A percentile compares a stretch with the other conserved stretches of the same genome.
phyloP scores from a whole-genome alignment of 2,888 invertebrate species.

The Achlya flavicornis region DNA sequence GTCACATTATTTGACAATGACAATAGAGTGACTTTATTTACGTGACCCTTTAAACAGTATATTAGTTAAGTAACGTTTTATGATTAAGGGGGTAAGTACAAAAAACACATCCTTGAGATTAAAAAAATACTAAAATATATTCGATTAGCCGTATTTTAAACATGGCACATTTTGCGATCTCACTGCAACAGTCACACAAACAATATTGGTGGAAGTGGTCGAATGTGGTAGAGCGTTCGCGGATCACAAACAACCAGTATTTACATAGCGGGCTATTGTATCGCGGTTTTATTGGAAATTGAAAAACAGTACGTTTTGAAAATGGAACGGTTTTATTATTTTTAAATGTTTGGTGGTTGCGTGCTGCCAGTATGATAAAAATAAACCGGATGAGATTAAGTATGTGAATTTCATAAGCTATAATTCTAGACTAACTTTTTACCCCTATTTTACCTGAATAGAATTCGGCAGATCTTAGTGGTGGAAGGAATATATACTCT shows the following conservation, averaged over 20 bases:
- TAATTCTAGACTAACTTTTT: no score
- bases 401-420: not conserved
- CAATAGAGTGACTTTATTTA: no score
- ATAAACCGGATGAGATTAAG: not conserved
- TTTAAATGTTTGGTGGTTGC: not conserved
- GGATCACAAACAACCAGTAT: conserved; percentile 15
- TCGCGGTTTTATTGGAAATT: conserved; percentile 14
- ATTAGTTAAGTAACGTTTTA: no score
- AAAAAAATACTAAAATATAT: no score
- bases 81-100: no score
- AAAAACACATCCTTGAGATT: no score
- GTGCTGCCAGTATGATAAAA: not conserved
- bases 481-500: no score
- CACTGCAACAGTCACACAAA: not conserved
- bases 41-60: no score
- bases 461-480: no score
- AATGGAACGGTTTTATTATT: not conserved
- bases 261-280: conserved; percentile 3
- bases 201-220: not conserved
- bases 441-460: no score
- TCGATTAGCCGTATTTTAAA: not conserved
- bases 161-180: not conserved
- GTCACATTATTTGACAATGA: no score
- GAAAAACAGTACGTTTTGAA: not conserved
- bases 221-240: not conserved